phyloP scores from a whole-genome alignment of 2,888 invertebrate genomes.

The Eutolmus rufibarbis region DNA sequence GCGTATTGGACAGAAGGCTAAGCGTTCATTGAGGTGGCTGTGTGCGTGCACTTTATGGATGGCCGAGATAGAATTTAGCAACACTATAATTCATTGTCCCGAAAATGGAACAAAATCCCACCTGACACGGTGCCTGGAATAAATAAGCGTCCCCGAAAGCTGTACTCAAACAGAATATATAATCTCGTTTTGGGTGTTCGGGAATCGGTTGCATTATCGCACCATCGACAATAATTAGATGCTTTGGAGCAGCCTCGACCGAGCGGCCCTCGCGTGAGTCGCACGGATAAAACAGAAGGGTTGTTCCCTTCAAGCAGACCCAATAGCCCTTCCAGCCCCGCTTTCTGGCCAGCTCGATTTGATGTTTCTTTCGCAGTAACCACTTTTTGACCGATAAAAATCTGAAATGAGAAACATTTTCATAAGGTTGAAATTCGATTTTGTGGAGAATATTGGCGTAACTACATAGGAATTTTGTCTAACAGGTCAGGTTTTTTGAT shows the following conservation, averaged over 20 bases:
- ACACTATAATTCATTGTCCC: neutral
- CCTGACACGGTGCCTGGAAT: slow-evolving; percentile 90
- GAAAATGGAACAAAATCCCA: slow-evolving; percentile 58
- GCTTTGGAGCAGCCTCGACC: slow-evolving; percentile 92
- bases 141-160: slow-evolving; percentile 98
- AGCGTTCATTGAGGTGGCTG: neutral
- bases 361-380: slow-evolving; percentile 94
- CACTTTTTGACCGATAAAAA: slow-evolving; percentile 98
- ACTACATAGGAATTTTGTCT: neutral
- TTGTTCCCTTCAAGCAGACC: slow-evolving; percentile 97
- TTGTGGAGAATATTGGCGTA: neutral
- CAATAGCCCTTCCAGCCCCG: slow-evolving; percentile 98
- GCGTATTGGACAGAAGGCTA: neutral
- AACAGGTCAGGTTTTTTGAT: neutral
- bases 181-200: slow-evolving; percentile 97
- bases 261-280: slow-evolving; percentile 90
- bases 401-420: slow-evolving; percentile 66
- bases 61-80: neutral
- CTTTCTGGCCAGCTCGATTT: slow-evolving; percentile 93
- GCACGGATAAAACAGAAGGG: slow-evolving; percentile 93
- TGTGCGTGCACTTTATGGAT: neutral
- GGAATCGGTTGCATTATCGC: slow-evolving; percentile 98
- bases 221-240: slow-evolving; percentile 94
- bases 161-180: slow-evolving; percentile 97
- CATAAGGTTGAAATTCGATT: neutral